Evolutionary conservation across 2,797 vertebrate genomes (phyloP), one percentile per base, ranked within the genome.

Genomic region (Bradypodion ventrale): DNA sequence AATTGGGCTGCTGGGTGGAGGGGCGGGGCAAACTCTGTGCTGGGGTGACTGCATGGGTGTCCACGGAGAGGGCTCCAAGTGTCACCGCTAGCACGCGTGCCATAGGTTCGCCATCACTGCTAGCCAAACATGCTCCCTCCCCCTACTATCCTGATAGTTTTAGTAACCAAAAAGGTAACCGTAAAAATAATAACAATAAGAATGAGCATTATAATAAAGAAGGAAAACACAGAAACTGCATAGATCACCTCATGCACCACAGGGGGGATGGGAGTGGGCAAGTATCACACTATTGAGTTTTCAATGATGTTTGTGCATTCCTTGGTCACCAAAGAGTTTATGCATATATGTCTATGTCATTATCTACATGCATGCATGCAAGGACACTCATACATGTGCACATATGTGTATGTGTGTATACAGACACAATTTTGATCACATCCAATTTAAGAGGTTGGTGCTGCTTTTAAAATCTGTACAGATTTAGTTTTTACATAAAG

Each of bases 171-270:
- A 74, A 63, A 46, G 35, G 37, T 37, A 69, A 25, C 16, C 63
- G 63, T 52, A 44, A 65, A 32, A 42, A 40, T 35, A n/a, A 35
- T 35, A 49, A 21, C 25, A 79, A n/a, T 40, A 82, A 56, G 10
- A 82, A 49, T 29, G 65, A 40, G 37, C 63, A 73, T 56, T 62
- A 62, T 27, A 82, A 62, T 59, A 66, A 66, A 85, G 56, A 79
- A 78, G 70, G 90, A 87, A 91, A 97, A 97, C 96, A 97, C 97
- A 99, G 98, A 98, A 97, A 98, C 97, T 98, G 98, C 98, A 99
- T 99, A 99, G 98, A 98, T 97, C 97, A 97, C 88, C 95, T 95
- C 97, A 99, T 98, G 98, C 96, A 98, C 98, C 98, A 96, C 94
- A 19, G 93, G 90, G 84, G 82, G 63, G 52, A 25, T 0, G 75